Percentiles rank a stretch among this genome's conserved stretches.
Conservation (phyloP, 2,113 vertebrate genomes). For the Tylochromis polylepis region DNA sequence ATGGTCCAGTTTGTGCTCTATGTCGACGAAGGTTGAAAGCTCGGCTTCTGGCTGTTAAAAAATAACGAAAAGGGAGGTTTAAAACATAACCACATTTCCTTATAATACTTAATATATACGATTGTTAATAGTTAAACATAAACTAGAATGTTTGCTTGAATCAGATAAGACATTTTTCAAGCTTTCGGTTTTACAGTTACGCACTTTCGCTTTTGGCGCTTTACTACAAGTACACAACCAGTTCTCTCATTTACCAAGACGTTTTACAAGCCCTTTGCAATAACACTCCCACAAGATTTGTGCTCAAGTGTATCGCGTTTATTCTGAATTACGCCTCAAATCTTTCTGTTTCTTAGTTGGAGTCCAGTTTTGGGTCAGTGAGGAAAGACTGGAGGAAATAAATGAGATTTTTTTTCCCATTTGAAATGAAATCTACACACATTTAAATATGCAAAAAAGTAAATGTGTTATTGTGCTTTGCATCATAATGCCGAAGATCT, state of each 20-base stretch:
- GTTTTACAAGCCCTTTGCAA: rapidly evolving
- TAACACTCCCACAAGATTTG: background rate
- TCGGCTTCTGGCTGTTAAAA: conserved; percentile 4
- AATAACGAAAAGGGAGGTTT: background rate
- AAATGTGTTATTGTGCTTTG: too few relatives aligned
- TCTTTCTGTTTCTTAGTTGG: background rate
- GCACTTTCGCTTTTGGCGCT: background rate
- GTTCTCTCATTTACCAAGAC: background rate
- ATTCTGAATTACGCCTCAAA: background rate
- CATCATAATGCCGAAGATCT: background rate
- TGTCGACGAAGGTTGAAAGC: background rate
- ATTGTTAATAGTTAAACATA: background rate
- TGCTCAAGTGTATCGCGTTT: rapidly evolving
- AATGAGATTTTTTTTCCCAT: too few relatives aligned
- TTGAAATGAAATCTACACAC: too few relatives aligned
- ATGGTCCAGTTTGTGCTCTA: background rate
- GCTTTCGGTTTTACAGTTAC: background rate
- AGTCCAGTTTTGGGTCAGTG: background rate
- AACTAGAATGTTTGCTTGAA: rapidly evolving
- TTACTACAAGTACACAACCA: background rate
- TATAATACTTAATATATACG: rapidly evolving
- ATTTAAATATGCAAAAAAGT: too few relatives aligned
- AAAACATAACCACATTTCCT: background rate
- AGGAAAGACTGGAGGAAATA: background rate
- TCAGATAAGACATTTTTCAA: rapidly evolving